Base-by-base conservation (phyloP, 2,113 vertebrate genomes). In the Tragelaphus buxtoni region DNA sequence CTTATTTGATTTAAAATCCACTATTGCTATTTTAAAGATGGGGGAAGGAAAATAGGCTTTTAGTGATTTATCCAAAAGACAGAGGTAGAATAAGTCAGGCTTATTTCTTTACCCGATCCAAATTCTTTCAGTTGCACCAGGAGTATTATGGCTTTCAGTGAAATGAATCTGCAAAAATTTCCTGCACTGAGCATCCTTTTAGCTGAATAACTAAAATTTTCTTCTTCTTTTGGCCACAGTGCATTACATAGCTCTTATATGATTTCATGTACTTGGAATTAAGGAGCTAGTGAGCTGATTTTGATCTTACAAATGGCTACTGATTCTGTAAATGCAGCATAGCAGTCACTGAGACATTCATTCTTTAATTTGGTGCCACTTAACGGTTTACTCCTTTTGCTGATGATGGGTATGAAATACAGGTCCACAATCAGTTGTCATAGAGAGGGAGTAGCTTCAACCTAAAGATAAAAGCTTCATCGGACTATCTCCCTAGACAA, bases 301-400 rank as follows among this genome's bases (percentile, higher is more conserved):
- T 0, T 2, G 39, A 96, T 92, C 47, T 88, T 97, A 97, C 58
- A 97, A 97, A 98, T 97, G 93, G 97, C 98, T 98, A 92, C 97
- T 98, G 97, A 80, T 87, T 96, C 96, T 98, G 98, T 98, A 98
- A 98, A 92, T 88, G 87, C 77, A 88, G 88, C 91, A 96, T 98
- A 81, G 91, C 95, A 97, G 98, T 93, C 74, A 97, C 98, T 98
- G 94, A 97, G 47, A 81, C 49, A 9, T 58, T 55, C 96, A 88
- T 97, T 96, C 97, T 98, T 98, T 98, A 98, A 98, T 98, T 98
- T 97, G 97, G 95, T 98, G 98, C 95, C 97, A 97, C 98, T 99
- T 98, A 98, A 98, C 96, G 53, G 80, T 97, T 98, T 91, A 95
- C 91, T 97, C 84, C 96, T 95, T 95, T 97, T 93, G 96, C 96